Evolutionary conservation across 2,797 vertebrate species (phyloP).

Genomic region (Microhierax caerulescens): DNA sequence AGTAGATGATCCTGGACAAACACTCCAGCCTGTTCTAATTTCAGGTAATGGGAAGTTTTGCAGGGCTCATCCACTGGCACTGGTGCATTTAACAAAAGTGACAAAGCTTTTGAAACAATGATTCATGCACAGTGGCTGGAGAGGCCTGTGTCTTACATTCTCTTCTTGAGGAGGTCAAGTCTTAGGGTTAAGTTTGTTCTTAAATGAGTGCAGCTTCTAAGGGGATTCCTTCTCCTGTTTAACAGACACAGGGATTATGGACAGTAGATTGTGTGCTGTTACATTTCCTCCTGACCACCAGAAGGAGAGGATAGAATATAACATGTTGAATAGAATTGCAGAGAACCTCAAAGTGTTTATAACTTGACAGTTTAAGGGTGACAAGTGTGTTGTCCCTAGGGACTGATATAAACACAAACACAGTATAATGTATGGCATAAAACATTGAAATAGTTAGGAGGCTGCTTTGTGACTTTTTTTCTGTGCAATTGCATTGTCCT

Average conservation of each 20-base stretch:
- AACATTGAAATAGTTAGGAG: background rate
- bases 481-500: background rate
- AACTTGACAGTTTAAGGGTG: background rate
- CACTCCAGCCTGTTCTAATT: background rate
- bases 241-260: background rate
- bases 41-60: background rate
- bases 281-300: fast-evolving
- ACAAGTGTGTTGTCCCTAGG: background rate
- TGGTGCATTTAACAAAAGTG: background rate
- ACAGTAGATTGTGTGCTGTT: background rate
- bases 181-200: background rate
- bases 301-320: background rate
- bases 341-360: background rate
- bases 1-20: background rate
- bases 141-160: background rate
- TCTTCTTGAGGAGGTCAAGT: background rate
- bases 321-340: background rate
- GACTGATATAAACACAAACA: background rate
- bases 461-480: background rate
- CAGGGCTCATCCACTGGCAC: background rate
- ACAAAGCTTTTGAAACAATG: background rate
- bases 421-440: background rate
- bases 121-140: background rate
- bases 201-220: background rate
- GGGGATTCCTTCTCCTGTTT: background rate